A percentile compares a stretch with the other conserved stretches of the same genome.
Conservation (phyloP, 2,888 invertebrate species). For the Griposia aprilina region DNA sequence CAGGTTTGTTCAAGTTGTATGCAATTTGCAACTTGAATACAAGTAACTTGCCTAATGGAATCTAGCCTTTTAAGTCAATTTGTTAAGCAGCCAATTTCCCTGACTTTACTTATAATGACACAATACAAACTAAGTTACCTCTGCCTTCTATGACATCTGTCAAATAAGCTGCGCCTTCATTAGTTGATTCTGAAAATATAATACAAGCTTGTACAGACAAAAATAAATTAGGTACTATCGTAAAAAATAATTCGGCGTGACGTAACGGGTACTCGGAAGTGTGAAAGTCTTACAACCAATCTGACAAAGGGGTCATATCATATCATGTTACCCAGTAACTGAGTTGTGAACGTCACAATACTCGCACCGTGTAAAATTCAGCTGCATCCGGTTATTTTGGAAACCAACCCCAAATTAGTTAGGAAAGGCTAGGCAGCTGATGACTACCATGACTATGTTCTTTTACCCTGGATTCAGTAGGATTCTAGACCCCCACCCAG, state of each 20-base stretch:
- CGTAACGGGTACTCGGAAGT: background rate
- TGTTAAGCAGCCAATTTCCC: background rate
- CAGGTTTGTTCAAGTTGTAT: no score
- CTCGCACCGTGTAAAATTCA: background rate
- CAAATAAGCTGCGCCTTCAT: conserved; percentile 78
- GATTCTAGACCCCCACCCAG: background rate
- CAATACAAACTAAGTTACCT: conserved; percentile 69
- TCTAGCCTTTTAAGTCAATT: background rate
- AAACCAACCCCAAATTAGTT: background rate
- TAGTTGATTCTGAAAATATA: conserved; percentile 70
- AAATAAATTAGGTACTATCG: background rate
- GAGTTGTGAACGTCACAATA: background rate
- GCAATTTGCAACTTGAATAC: no score
- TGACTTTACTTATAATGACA: background rate
- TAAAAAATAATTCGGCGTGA: background rate
- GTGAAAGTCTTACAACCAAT: background rate
- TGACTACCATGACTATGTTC: background rate
- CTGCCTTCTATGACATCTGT: conserved; percentile 76
- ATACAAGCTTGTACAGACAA: conserved; percentile 1
- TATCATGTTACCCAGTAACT: background rate
- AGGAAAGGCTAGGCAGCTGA: background rate
- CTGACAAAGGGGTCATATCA: no score
- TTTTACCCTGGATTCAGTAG: background rate
- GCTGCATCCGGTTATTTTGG: background rate
- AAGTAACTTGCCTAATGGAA: no score